Conservation (phyloP, 35 echinoderm and acorn worm species). For the Lytechinus variegatus region DNA sequence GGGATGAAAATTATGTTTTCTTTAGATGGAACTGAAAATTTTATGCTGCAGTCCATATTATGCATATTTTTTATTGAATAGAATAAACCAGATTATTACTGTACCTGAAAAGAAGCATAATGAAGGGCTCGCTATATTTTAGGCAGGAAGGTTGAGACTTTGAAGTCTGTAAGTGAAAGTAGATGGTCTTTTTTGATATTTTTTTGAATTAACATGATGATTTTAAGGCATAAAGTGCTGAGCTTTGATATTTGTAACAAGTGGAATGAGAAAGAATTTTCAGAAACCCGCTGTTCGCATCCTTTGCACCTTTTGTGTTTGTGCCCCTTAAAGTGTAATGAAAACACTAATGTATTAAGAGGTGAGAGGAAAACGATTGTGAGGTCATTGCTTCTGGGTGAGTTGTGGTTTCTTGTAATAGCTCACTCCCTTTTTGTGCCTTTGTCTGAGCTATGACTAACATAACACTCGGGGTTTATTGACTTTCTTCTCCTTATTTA, state of each 20-base stretch:
- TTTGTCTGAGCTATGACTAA: slow-evolving; percentile 19
- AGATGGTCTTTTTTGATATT: too few species aligned
- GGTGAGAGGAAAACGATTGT: background rate
- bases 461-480: background rate
- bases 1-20: background rate
- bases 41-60: background rate
- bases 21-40: background rate
- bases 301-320: background rate
- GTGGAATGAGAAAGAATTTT: background rate
- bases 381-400: background rate
- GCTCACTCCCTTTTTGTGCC: background rate
- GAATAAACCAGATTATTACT: background rate
- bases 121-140: background rate
- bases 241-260: background rate
- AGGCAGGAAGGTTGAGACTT: too few species aligned
- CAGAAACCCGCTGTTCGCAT: background rate
- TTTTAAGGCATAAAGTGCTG: background rate
- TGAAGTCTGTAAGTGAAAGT: too few species aligned
- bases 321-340: background rate
- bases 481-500: background rate
- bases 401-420: background rate
- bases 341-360: background rate
- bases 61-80: background rate
- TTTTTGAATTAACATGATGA: background rate
- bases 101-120: too few species aligned